Evolutionary conservation across 1,140 invertebrate species (phyloP).

Genomic region (Hycleus cichorii): DNA sequence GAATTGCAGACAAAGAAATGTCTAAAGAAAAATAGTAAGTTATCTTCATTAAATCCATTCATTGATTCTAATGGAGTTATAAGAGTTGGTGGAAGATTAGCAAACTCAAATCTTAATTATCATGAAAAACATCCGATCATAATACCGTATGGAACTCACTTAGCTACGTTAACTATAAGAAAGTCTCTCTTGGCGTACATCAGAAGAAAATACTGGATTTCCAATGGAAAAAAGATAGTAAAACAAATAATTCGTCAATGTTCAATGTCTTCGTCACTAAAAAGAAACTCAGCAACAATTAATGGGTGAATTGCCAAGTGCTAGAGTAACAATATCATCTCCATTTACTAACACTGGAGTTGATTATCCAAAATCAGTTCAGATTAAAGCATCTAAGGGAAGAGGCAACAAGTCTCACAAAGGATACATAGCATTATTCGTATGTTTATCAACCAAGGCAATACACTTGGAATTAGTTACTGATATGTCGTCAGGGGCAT

Average conservation of each 20-base stretch:
- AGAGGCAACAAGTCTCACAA: too few species aligned
- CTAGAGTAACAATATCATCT: too few species aligned
- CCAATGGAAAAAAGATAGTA: neutral
- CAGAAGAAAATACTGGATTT: neutral
- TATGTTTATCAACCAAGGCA: too few species aligned
- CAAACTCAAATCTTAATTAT: slow-evolving; percentile 20
- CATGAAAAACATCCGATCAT: slow-evolving; percentile 29
- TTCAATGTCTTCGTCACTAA: neutral
- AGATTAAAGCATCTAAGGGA: too few species aligned
- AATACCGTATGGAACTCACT: slow-evolving; percentile 16
- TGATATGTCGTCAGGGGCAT: too few species aligned
- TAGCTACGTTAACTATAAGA: slow-evolving; percentile 23
- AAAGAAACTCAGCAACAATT: neutral
- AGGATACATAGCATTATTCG: too few species aligned
- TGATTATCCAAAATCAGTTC: too few species aligned
- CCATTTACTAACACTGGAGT: too few species aligned
- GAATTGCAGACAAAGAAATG: too few species aligned
- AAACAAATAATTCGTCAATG: slow-evolving; percentile 1
- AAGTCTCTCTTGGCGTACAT: neutral
- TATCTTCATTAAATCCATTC: slow-evolving; percentile 5
- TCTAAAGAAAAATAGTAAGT: too few species aligned
- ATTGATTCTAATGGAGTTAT: slow-evolving; percentile 21
- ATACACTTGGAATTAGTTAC: too few species aligned
- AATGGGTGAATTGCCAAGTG: too few species aligned
- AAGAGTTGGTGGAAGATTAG: slow-evolving; percentile 33